Evolutionary conservation across 2,888 invertebrate genomes (phyloP), one percentile per base, ranked within the genome.

Genomic region (Dolichopus griseipennis): DNA sequence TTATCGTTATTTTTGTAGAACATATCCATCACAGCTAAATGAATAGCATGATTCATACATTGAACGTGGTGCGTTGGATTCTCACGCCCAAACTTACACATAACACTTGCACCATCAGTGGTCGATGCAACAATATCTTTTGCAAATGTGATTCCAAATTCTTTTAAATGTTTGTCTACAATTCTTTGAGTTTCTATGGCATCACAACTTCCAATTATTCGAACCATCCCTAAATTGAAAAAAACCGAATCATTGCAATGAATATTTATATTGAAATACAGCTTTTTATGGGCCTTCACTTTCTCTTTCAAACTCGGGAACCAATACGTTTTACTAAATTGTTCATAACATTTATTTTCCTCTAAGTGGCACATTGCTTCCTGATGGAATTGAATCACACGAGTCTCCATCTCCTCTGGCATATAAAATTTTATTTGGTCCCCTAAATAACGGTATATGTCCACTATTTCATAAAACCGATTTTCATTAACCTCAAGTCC

Each of bases 81-180:
- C 68, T 80, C 79, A 4, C 79, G 80, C 1, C 81, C 80, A 12
- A 80, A 68, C 70, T 82, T 81, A 70, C n/a, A n/a, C n/a, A n/a
- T n/a, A n/a, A n/a, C n/a, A n/a, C n/a, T n/a, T n/a, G n/a, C n/a
- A n/a, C n/a, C 75, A 10, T 72, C 72, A 68, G 70, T 82, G 81
- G 70, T 83, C 81, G 0, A 82, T 68, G 68, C 61, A 18, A 15
- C n/a, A n/a, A n/a, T n/a, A n/a, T n/a, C n/a, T n/a, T n/a, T n/a
- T n/a, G n/a, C n/a, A n/a, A n/a, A n/a, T n/a, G n/a, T n/a, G n/a
- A n/a, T n/a, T n/a, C n/a, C n/a, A n/a, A n/a, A n/a, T n/a, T n/a
- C n/a, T n/a, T n/a, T n/a, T n/a, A n/a, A n/a, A n/a, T n/a, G n/a
- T n/a, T n/a, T n/a, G n/a, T n/a, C n/a, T n/a, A n/a, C n/a, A n/a